Conservation (phyloP, 2,888 invertebrate species). For the Chorisops tibialis region DNA sequence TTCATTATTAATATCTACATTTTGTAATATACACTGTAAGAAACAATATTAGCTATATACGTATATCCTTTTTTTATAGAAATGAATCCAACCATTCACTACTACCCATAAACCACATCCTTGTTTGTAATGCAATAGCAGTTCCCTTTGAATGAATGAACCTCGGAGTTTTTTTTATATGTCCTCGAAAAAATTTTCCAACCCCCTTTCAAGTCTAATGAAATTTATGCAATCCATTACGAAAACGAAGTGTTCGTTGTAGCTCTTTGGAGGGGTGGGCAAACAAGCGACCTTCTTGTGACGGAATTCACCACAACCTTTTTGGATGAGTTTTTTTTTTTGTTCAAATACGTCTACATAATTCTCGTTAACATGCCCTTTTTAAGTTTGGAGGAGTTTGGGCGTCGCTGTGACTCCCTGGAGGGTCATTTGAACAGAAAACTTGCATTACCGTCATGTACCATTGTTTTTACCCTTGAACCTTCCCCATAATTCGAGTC, state of each 20-base stretch:
- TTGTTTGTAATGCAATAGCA: slow-evolving; percentile 15
- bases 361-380: slow-evolving; percentile 9
- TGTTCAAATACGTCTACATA: too few species aligned
- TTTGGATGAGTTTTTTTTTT: too few species aligned
- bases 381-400: background rate
- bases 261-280: slow-evolving; percentile 7
- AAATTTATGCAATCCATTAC: slow-evolving; percentile 24
- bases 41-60: too few species aligned
- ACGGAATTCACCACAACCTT: background rate
- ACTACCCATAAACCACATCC: slow-evolving; percentile 21
- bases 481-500: too few species aligned
- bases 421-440: slow-evolving; percentile 16
- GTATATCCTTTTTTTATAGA: too few species aligned
- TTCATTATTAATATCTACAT: too few species aligned
- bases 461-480: slow-evolving; percentile 13
- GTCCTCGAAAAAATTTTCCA: background rate
- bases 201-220: slow-evolving; percentile 7
- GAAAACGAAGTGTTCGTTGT: slow-evolving; percentile 15
- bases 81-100: too few species aligned
- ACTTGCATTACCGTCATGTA: slow-evolving; percentile 14
- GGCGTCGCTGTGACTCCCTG: slow-evolving; percentile 5
- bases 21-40: too few species aligned
- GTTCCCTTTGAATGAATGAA: too few species aligned
- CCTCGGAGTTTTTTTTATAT: too few species aligned
- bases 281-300: slow-evolving; percentile 12